Percentiles rank a stretch among this genome's conserved stretches.
Conservation (phyloP, 2,797 vertebrate species). For the Enteromius mattozi region DNA sequence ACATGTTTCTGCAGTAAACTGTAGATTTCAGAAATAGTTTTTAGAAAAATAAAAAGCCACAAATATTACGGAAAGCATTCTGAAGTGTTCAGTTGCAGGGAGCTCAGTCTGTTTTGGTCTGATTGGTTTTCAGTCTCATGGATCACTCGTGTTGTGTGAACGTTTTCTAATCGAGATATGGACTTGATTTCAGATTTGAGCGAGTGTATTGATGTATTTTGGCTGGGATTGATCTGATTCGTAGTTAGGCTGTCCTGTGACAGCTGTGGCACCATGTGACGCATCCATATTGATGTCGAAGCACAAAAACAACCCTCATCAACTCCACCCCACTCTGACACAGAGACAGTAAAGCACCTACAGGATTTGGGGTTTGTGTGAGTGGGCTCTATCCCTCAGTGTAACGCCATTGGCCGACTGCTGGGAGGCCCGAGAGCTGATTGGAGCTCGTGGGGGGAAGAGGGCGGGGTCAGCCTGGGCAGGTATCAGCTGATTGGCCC, state of each 20-base stretch:
- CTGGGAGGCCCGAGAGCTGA: conserved; percentile 57
- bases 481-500: conserved; percentile 91
- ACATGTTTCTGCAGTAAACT: conserved; percentile 4
- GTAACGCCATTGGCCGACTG: conserved; percentile 54
- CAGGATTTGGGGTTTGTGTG: conserved; percentile 78
- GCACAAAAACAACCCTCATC: conserved; percentile 53
- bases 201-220: conserved; percentile 25
- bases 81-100: conserved; percentile 17
- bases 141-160: neutral
- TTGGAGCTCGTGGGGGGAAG: conserved; percentile 60
- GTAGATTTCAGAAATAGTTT: conserved; percentile 5
- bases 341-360: conserved; percentile 91
- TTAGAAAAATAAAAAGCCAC: conserved; percentile 51
- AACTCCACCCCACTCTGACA: conserved; percentile 72
- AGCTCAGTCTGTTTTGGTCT: conserved; percentile 14
- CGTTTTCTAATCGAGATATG: neutral
- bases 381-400: conserved; percentile 58
- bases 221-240: conserved; percentile 46
- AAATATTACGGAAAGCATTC: conserved; percentile 2
- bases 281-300: conserved; percentile 60
- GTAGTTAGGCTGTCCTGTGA: conserved; percentile 26
- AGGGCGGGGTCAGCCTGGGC: conserved; percentile 51
- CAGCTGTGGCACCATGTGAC: conserved; percentile 63
- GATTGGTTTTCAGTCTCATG: neutral
- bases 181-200: neutral